Percentiles rank a stretch among this genome's conserved stretches.
Evolutionary conservation across 1,140 invertebrate species (phyloP).

Genomic region (Nephila pilipes): DNA sequence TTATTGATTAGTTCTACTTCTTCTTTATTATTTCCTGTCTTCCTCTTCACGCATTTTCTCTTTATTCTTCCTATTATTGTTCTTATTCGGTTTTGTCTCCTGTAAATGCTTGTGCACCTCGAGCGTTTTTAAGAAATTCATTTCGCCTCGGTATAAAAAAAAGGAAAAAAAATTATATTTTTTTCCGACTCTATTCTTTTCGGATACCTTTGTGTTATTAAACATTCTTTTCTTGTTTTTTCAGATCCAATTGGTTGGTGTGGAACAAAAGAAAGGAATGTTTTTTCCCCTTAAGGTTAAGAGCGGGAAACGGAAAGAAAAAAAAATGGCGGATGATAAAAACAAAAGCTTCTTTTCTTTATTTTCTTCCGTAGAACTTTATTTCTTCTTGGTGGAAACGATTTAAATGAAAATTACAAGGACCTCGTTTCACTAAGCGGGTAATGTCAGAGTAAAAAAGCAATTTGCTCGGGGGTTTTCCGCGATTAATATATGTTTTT

Average conservation of each 20-base stretch:
- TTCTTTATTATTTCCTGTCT: slow-evolving; percentile 30
- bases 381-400: slow-evolving; percentile 55
- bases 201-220: slow-evolving; percentile 62
- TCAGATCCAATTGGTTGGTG: slow-evolving; percentile 54
- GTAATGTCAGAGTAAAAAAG: slow-evolving; percentile 54
- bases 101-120: slow-evolving; percentile 36
- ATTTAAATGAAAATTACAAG: slow-evolving; percentile 66
- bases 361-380: slow-evolving; percentile 40
- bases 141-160: background rate
- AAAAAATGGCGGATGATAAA: background rate
- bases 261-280: slow-evolving; percentile 54
- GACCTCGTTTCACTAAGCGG: slow-evolving; percentile 59
- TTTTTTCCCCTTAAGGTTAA: slow-evolving; percentile 61
- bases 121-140: slow-evolving; percentile 70
- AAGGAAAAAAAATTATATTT: background rate
- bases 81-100: slow-evolving; percentile 59
- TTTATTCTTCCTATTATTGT: slow-evolving; percentile 40
- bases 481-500: slow-evolving; percentile 38
- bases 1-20: slow-evolving; percentile 57
- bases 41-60: background rate
- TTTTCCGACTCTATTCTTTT: background rate
- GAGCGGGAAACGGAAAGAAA: background rate
- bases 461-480: slow-evolving; percentile 33
- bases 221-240: slow-evolving; percentile 58
- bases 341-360: slow-evolving; percentile 11